Percentiles rank a stretch among this genome's conserved stretches.
Evolutionary conservation across 2,113 vertebrate species (phyloP).

Genomic region (Conger conger): DNA sequence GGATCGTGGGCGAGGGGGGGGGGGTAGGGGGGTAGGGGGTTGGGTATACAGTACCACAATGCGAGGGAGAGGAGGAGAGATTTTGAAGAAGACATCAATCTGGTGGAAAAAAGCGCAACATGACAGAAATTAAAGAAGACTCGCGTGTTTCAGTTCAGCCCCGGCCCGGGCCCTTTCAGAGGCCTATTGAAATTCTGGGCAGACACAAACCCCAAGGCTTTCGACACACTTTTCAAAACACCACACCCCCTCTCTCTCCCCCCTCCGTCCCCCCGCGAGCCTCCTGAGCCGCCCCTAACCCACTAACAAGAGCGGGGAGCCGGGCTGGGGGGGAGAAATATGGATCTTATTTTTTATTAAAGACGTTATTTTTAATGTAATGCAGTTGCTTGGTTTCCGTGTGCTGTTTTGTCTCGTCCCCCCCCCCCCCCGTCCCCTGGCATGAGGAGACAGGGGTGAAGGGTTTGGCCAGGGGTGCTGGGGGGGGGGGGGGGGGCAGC

Average conservation of each 20-base stretch:
- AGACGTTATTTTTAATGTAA: constrained; percentile 51
- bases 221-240: constrained; percentile 88
- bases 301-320: constrained; percentile 63
- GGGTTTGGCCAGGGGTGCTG: background rate
- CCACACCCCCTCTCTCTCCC: constrained; percentile 74
- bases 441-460: constrained; percentile 12
- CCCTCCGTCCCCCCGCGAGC: constrained; percentile 73
- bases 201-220: constrained; percentile 86
- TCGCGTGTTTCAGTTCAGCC: constrained; percentile 80
- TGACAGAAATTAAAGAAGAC: constrained; percentile 87
- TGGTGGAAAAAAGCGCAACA: constrained; percentile 74
- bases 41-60: constrained; percentile 61
- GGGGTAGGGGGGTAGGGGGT: constrained; percentile 43
- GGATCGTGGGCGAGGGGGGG: background rate
- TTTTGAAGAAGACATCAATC: constrained; percentile 81
- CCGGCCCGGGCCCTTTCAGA: constrained; percentile 78
- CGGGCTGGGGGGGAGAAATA: constrained; percentile 29
- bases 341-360: constrained; percentile 55
- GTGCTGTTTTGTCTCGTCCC: background rate
- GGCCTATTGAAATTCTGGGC: constrained; percentile 84
- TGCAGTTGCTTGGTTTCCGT: constrained; percentile 35
- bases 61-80: constrained; percentile 68
- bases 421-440: background rate
- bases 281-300: constrained; percentile 75
- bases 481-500: constrained; percentile 12